Conservation (phyloP, 2,113 vertebrate genomes). For the Oostethus manadensis region DNA sequence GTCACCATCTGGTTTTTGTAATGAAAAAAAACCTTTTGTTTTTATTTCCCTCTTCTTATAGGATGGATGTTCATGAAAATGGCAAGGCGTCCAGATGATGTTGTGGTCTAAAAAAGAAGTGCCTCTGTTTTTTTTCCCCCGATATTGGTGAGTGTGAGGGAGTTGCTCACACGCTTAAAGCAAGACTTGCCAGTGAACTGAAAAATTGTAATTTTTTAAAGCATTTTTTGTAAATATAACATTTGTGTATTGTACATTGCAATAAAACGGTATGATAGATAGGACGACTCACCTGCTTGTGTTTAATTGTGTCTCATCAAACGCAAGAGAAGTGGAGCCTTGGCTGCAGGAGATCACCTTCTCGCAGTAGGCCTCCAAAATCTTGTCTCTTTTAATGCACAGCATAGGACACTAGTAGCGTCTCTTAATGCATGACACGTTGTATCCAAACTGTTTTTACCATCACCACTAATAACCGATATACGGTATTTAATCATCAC, state of each 20-base stretch:
- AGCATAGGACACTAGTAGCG: no score
- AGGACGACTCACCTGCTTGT: background rate
- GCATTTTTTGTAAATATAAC: slow-evolving; percentile 62
- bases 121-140: slow-evolving; percentile 19
- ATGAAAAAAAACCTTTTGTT: no score
- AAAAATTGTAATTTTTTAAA: slow-evolving; percentile 57
- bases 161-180: slow-evolving; percentile 2
- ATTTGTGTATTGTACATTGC: slow-evolving; percentile 52
- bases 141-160: slow-evolving; percentile 5
- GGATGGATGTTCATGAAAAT: slow-evolving; percentile 90
- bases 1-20: no score
- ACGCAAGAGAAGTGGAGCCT: no score
- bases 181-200: slow-evolving; percentile 24
- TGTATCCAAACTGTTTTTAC: no score
- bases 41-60: slow-evolving; percentile 64
- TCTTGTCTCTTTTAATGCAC: no score
- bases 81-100: slow-evolving; percentile 90
- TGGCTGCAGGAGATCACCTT: no score
- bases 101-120: slow-evolving; percentile 20
- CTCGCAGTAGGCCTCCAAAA: no score
- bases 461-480: no score
- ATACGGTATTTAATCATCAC: no score
- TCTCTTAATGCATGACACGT: no score
- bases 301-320: background rate
- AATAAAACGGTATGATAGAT: slow-evolving; percentile 56